Percentiles rank a stretch among this genome's conserved stretches.
Evolutionary conservation across 2,888 invertebrate genomes (phyloP).

Genomic region (Lydus trimaculatus): DNA sequence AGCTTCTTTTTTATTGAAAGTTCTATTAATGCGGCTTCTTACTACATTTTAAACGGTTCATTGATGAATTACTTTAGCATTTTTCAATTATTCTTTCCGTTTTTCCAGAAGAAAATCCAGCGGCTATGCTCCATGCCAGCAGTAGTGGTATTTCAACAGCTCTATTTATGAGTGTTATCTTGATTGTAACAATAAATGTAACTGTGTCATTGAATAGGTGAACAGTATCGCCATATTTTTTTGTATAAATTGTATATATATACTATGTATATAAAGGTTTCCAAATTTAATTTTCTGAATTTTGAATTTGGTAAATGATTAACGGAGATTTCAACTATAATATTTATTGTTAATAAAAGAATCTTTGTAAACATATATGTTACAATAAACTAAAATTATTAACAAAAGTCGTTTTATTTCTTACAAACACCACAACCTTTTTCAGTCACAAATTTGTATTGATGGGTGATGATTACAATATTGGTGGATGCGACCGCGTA

Average conservation of each 20-base stretch:
- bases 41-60: background rate
- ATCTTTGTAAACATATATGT: too few species aligned
- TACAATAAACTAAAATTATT: too few species aligned
- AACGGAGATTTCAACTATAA: too few species aligned
- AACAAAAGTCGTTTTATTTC: too few species aligned
- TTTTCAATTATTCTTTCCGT: conserved; percentile 21
- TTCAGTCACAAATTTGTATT: too few species aligned
- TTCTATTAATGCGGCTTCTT: background rate
- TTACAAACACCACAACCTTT: too few species aligned
- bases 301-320: too few species aligned
- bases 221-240: background rate
- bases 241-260: conserved; percentile 3
- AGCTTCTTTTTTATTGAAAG: background rate
- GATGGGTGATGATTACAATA: too few species aligned
- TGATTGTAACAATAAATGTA: conserved; percentile 30
- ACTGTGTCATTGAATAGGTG: conserved; percentile 30
- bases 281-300: too few species aligned
- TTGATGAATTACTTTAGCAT: background rate
- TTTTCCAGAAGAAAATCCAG: conserved; percentile 72
- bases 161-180: conserved; percentile 33
- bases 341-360: too few species aligned
- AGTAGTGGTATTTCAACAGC: conserved; percentile 50
- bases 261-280: background rate
- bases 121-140: conserved; percentile 76
- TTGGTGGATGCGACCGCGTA: too few species aligned